Conservation (phyloP, 2,888 invertebrate genomes). For the Heliconius sara region DNA sequence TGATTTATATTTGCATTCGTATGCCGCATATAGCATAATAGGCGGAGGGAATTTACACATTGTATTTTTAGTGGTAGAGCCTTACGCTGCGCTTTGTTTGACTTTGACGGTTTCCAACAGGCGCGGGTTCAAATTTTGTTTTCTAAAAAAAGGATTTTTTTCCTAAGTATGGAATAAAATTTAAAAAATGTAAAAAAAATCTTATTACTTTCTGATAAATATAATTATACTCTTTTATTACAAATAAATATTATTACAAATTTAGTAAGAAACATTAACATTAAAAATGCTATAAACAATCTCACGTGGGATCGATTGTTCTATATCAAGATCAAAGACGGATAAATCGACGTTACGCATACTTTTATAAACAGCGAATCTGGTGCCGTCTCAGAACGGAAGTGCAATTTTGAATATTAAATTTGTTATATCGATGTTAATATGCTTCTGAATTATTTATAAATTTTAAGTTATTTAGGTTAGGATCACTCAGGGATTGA, state of each 20-base stretch:
- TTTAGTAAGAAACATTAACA: background rate
- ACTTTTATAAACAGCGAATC: conserved; percentile 23
- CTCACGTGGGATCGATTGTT: conserved; percentile 22
- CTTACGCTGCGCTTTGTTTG: background rate
- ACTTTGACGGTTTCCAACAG: too few relatives aligned
- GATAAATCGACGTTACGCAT: background rate
- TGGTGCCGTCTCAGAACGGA: conserved; percentile 4
- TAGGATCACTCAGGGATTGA: too few relatives aligned
- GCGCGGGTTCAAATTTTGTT: too few relatives aligned
- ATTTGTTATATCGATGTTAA: background rate
- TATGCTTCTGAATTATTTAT: background rate
- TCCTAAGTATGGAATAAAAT: too few relatives aligned
- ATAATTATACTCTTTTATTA: too few relatives aligned
- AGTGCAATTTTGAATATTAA: background rate
- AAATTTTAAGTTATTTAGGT: background rate
- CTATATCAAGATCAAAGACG: conserved; percentile 35
- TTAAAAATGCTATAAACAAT: conserved; percentile 6
- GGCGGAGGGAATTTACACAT: background rate
- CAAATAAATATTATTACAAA: too few relatives aligned
- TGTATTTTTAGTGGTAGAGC: background rate
- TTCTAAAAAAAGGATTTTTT: too few relatives aligned
- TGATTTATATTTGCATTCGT: too few relatives aligned
- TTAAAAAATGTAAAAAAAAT: too few relatives aligned
- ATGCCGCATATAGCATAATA: too few relatives aligned
- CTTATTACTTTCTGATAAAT: too few relatives aligned